Evolutionary conservation across 2,888 invertebrate genomes (phyloP).

Genomic region (Leptinotarsa haldemani): DNA sequence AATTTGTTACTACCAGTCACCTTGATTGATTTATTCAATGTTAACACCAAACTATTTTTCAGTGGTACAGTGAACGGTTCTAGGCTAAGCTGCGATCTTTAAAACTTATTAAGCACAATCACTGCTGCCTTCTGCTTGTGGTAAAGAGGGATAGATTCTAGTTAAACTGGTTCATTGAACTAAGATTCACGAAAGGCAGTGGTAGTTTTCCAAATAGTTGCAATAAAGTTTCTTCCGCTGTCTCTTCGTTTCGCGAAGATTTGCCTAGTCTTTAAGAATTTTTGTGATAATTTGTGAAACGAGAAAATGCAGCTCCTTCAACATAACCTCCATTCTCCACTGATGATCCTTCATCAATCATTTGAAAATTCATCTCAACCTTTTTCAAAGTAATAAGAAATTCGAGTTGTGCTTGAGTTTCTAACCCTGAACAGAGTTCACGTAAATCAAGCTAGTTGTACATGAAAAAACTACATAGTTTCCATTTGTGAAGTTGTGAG

Average conservation of each 20-base stretch:
- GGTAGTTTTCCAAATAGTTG: slow-evolving; percentile 15
- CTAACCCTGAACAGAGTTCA: no score
- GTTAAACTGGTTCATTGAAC: neutral
- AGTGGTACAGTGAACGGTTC: neutral
- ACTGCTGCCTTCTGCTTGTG: slow-evolving; percentile 52
- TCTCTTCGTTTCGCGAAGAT: neutral
- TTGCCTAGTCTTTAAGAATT: neutral
- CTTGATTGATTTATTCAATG: no score
- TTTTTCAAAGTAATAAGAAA: no score
- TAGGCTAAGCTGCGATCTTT: slow-evolving; percentile 1
- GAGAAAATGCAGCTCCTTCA: neutral
- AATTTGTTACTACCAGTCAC: no score
- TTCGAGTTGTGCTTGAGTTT: no score
- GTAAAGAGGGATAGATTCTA: slow-evolving; percentile 5
- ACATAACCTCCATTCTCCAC: neutral
- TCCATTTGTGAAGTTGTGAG: no score
- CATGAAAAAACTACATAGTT: no score
- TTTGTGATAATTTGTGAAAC: slow-evolving; percentile 2
- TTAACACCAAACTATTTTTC: neutral
- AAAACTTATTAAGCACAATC: slow-evolving; percentile 49
- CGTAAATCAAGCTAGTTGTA: no score
- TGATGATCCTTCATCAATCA: neutral
- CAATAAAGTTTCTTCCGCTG: slow-evolving; percentile 9
- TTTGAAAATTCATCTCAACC: no score
- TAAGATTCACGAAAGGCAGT: slow-evolving; percentile 12